Percentiles rank a stretch among this genome's conserved stretches.
Evolutionary conservation across 2,113 vertebrate genomes (phyloP).

Genomic region (Monopterus albus): DNA sequence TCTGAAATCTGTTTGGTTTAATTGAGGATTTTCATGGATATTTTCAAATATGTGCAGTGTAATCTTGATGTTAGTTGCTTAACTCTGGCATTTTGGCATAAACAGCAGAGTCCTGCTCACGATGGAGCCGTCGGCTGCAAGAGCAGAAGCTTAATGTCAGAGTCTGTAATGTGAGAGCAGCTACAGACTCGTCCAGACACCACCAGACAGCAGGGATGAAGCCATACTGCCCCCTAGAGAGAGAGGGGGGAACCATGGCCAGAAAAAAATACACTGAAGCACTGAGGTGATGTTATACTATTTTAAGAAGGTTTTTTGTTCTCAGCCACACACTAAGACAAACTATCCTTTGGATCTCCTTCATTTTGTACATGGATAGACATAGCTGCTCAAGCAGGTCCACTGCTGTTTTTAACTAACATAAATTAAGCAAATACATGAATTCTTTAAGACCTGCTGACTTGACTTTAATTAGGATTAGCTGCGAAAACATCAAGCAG

Average conservation of each 20-base stretch:
- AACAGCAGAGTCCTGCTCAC: constrained; percentile 42
- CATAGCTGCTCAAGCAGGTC: too few relatives aligned
- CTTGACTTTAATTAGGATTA: constrained; percentile 1
- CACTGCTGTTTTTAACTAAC: not conserved
- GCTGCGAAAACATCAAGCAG: constrained; percentile 37
- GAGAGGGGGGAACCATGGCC: not conserved
- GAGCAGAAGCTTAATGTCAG: constrained; percentile 25
- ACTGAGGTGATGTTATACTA: not conserved
- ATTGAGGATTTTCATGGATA: constrained; percentile 39
- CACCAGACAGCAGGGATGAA: constrained; percentile 4
- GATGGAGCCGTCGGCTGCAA: constrained; percentile 30
- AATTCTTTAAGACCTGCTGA: not conserved
- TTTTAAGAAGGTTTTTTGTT: not conserved
- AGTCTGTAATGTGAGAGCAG: constrained; percentile 38
- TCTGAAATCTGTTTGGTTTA: constrained; percentile 44
- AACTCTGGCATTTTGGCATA: constrained; percentile 53
- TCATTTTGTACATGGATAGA: too few relatives aligned
- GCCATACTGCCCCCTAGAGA: constrained; percentile 76
- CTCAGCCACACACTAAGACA: not conserved
- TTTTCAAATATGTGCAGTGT: constrained; percentile 32
- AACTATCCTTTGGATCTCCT: too few relatives aligned
- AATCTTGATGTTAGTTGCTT: constrained; percentile 52
- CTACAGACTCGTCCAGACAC: constrained; percentile 2
- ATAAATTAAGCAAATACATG: constrained; percentile 6
- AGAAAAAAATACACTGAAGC: not conserved